A percentile compares a stretch with the other conserved stretches of the same genome.
Conservation (phyloP, 2,888 invertebrate genomes). For the Idaea aversata region DNA sequence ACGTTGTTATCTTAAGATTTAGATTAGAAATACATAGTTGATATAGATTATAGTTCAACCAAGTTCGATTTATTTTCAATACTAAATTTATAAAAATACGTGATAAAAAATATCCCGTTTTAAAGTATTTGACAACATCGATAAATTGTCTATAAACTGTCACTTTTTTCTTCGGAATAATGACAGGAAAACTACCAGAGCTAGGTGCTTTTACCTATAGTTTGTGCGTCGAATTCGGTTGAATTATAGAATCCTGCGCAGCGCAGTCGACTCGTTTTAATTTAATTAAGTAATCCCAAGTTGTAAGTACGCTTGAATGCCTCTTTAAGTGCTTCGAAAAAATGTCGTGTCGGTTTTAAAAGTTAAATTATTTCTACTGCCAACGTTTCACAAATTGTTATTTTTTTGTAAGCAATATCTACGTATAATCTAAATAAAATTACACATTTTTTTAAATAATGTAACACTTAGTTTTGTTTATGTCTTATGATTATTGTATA, state of each 20-base stretch:
- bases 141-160: too few relatives aligned
- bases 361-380: constrained; percentile 65
- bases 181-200: too few relatives aligned
- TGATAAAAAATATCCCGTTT: too few relatives aligned
- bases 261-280: constrained; percentile 39
- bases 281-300: constrained; percentile 38
- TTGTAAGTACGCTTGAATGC: constrained; percentile 74
- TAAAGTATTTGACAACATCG: too few relatives aligned
- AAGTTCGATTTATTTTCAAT: background rate
- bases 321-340: constrained; percentile 71
- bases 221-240: constrained; percentile 16
- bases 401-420: constrained; percentile 58
- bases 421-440: constrained; percentile 41
- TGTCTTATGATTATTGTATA: constrained; percentile 58
- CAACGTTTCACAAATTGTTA: constrained; percentile 73
- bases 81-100: too few relatives aligned
- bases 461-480: constrained; percentile 68
- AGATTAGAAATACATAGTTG: constrained; percentile 24
- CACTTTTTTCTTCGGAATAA: too few relatives aligned
- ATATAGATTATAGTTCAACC: constrained; percentile 21
- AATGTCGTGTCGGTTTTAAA: constrained; percentile 60
- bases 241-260: constrained; percentile 30
- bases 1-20: constrained; percentile 47
- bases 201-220: too few relatives aligned
- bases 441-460: constrained; percentile 61